A percentile compares a stretch with the other conserved stretches of the same genome.
phyloP scores from a whole-genome alignment of 2,888 invertebrate genomes.

The Parnassius mnemosyne region DNA sequence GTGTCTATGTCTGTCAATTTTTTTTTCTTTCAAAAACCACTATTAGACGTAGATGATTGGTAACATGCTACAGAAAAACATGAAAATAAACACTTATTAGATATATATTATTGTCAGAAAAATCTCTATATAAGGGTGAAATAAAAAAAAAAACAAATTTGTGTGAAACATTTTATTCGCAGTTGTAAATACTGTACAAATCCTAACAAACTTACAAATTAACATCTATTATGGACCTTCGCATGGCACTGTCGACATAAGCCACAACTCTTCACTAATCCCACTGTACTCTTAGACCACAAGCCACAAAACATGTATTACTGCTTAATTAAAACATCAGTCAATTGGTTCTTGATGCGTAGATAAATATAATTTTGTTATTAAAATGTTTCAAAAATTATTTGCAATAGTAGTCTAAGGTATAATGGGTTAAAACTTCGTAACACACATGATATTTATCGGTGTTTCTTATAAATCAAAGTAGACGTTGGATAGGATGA shows the following conservation, averaged over 20 bases:
- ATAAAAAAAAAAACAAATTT: constrained; percentile 46
- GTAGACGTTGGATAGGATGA: constrained; percentile 4
- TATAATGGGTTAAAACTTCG: constrained; percentile 7
- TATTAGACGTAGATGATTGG: too few species aligned
- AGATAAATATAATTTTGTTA: constrained; percentile 25
- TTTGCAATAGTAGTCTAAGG: constrained; percentile 15
- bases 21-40: too few species aligned
- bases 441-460: not conserved
- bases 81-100: too few species aligned
- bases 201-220: constrained; percentile 80
- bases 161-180: constrained; percentile 79
- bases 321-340: constrained; percentile 47
- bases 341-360: constrained; percentile 39
- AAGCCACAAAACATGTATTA: constrained; percentile 39
- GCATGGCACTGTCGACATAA: constrained; percentile 70
- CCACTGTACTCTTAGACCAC: constrained; percentile 40
- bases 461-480: not conserved
- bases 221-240: constrained; percentile 78
- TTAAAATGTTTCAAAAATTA: constrained; percentile 21
- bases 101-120: too few species aligned
- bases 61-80: too few species aligned
- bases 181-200: constrained; percentile 82
- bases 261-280: constrained; percentile 33
- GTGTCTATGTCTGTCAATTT: too few species aligned
- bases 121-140: too few species aligned